A percentile compares a stretch with the other conserved stretches of the same genome.
phyloP scores from a whole-genome alignment of 2,888 invertebrate genomes.

The Cyclophora albipunctata region DNA sequence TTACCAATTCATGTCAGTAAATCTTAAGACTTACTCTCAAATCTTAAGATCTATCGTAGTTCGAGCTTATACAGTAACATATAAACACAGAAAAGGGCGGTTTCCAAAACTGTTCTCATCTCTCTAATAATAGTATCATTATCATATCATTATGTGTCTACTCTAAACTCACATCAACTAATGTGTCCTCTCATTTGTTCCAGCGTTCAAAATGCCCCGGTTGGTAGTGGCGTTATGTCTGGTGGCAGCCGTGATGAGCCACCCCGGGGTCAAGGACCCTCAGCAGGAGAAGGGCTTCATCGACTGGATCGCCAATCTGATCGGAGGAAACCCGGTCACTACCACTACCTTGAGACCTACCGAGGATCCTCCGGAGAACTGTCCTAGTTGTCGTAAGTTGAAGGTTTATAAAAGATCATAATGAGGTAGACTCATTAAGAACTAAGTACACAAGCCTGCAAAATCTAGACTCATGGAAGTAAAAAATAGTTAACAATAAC shows the following conservation, averaged over 20 bases:
- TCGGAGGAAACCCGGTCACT: conserved; percentile 33
- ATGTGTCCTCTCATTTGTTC: background rate
- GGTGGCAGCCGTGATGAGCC: conserved; percentile 27
- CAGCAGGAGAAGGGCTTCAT: conserved; percentile 50
- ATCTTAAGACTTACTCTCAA: no score
- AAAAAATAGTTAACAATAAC: background rate
- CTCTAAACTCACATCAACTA: no score
- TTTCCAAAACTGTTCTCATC: no score
- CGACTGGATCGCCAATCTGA: conserved; percentile 59
- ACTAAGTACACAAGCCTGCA: background rate
- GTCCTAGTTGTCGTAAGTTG: conserved; percentile 72
- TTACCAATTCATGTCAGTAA: no score
- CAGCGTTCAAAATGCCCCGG: conserved; percentile 34
- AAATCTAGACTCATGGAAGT: background rate
- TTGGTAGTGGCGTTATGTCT: conserved; percentile 35
- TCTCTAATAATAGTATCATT: no score
- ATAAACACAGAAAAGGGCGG: no score
- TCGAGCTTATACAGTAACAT: no score
- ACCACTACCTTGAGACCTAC: conserved; percentile 36
- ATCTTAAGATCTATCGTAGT: no score
- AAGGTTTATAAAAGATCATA: no score
- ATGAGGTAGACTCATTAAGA: background rate
- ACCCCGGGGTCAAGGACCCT: conserved; percentile 20
- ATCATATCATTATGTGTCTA: no score
- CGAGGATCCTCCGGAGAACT: conserved; percentile 50